Evolutionary conservation across 2,113 vertebrate genomes (phyloP), one percentile per base, ranked within the genome.

Genomic region (Saccopteryx bilineata): DNA sequence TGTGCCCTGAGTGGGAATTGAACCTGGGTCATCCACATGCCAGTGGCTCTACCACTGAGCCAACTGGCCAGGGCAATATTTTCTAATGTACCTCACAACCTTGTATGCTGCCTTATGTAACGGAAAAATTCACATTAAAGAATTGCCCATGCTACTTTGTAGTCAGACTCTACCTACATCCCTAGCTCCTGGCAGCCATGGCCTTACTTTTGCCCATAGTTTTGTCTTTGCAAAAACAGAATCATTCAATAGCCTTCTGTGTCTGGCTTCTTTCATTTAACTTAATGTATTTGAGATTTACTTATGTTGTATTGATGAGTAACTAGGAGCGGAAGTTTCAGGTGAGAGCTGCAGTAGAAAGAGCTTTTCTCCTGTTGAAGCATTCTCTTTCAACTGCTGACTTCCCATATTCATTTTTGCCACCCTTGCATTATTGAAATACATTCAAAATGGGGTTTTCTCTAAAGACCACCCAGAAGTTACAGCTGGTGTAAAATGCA

Each of bases 391-490:
- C 91, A 90, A 28, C 14, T 66, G 54, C 56, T 95, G 74, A 92
- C 95, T 88, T 91, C 95, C 87, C 88, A 96, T 52, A 17, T 23
- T 89, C 87, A 66, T 39, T 94, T 61, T 69, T 93, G 72, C 78
- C 86, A 72, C 75, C 79, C 18, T 88, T 94, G 85, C 92, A 94
- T 94, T 76, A 90, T 0, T 90, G 80, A 94, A 95, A 97, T 58
- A n/a, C 18, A 74, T 28, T 95, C 58, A 96, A 94, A 96, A 48
- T 75, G 56, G 78, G 11, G 21, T 86, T 92, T 94, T 83, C 90
- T 75, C 93, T 90, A 63, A 92, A 92, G 93, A 95, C 96, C 84
- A 95, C 96, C 96, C 84, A 97, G 85, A 96, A 95, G 90, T 90
- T 93, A 85, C 61, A 98, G 92, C 91, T 95, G 74, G 56, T 69